Evolutionary conservation across 1,140 invertebrate genomes (phyloP).

Genomic region (Geopemphigus sp.): DNA sequence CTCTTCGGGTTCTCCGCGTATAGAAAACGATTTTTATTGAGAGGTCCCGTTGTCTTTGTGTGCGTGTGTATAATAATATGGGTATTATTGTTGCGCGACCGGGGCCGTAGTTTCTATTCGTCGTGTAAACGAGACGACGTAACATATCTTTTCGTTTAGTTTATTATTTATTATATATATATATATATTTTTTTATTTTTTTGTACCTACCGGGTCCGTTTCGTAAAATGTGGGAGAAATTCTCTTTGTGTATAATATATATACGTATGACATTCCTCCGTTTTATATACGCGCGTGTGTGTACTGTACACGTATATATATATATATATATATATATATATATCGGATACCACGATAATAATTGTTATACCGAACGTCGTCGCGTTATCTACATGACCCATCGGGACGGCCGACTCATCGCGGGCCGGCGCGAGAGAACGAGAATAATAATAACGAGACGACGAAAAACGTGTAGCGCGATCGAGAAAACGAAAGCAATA

Average conservation of each 20-base stretch:
- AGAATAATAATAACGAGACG: not conserved
- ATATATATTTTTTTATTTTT: conserved; percentile 5
- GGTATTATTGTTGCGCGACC: too few relatives aligned
- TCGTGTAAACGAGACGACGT: not conserved
- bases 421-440: not conserved
- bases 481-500: conserved; percentile 22
- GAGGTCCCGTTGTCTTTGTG: conserved; percentile 36
- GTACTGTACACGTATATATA: not conserved
- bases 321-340: not conserved
- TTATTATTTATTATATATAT: not conserved
- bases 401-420: conserved; percentile 15
- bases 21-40: conserved; percentile 35
- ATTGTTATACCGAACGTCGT: conserved; percentile 25
- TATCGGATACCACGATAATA: conserved; percentile 20
- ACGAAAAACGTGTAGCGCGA: not conserved
- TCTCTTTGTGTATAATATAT: not conserved
- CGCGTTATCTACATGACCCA: conserved; percentile 20
- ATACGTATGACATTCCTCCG: not conserved
- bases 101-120: too few relatives aligned
- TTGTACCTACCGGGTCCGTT: too few relatives aligned
- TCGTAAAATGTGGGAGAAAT: conserved; percentile 28
- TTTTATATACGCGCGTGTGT: not conserved
- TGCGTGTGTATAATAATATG: too few relatives aligned
- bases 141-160: conserved; percentile 19
- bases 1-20: conserved; percentile 16